phyloP scores from a whole-genome alignment of 1,140 invertebrate genomes.

The Cyclina sinensis region DNA sequence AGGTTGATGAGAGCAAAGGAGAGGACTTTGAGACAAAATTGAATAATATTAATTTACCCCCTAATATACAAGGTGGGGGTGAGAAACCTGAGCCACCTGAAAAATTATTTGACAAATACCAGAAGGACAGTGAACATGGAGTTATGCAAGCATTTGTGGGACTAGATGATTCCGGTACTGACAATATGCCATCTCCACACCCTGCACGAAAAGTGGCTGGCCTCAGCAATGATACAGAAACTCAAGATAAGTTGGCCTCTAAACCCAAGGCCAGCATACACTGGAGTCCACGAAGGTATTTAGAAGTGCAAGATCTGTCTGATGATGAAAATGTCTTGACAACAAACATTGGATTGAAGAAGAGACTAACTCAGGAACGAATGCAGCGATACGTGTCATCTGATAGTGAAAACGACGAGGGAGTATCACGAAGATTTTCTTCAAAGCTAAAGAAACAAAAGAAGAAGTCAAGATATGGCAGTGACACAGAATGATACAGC shows the following conservation, averaged over 20 bases:
- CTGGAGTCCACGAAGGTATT: constrained; percentile 17
- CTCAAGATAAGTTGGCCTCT: background rate
- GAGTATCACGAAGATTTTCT: background rate
- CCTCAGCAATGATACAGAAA: background rate
- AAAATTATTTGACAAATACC: background rate
- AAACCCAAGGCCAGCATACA: background rate
- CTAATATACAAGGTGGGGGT: background rate
- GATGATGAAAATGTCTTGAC: constrained; percentile 7
- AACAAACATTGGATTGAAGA: background rate
- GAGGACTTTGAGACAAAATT: constrained; percentile 23
- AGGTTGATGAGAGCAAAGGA: background rate
- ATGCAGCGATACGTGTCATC: constrained; percentile 26
- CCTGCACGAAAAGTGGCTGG: background rate
- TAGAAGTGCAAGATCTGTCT: background rate
- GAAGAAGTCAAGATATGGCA: background rate
- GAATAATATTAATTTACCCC: constrained; percentile 6
- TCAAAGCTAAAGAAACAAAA: constrained; percentile 8
- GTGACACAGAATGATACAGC: constrained; percentile 1
- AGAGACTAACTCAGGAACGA: constrained; percentile 21
- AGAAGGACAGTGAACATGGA: background rate
- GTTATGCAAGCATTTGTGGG: background rate
- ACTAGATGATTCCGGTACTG: background rate
- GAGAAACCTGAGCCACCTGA: constrained; percentile 31
- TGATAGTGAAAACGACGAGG: constrained; percentile 29
- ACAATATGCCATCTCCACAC: background rate